A percentile compares a stretch with the other conserved stretches of the same genome.
These are phyloP conservation scores for Acipenser oxyrinchus DNA, from an alignment of 2,797 vertebrate species.

Conservation along the genomic window DNA sequence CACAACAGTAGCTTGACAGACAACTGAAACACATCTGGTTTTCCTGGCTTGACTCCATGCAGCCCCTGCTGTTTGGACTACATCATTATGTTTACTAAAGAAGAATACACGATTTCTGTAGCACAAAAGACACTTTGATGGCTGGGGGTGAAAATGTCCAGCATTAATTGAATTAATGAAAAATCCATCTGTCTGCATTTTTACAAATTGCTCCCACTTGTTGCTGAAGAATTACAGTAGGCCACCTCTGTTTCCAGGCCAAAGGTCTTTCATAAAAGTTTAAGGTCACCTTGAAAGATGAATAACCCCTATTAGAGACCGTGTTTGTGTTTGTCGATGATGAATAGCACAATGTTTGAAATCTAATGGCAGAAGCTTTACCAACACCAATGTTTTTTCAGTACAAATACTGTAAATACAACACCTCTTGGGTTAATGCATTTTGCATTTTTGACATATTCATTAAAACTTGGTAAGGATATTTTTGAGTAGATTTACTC, in stretches of 20 bases:
- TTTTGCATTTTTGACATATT: too few relatives aligned
- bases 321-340: not conserved
- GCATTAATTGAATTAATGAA: slow-evolving; percentile 12
- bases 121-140: slow-evolving; percentile 38
- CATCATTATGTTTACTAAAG: not conserved
- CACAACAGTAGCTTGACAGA: slow-evolving; percentile 28
- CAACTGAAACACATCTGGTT: slow-evolving; percentile 46
- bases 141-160: slow-evolving; percentile 6
- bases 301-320: not conserved
- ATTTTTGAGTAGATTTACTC: too few relatives aligned
- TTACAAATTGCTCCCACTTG: too few relatives aligned
- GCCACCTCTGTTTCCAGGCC: not conserved
- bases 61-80: too few relatives aligned
- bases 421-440: too few relatives aligned
- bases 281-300: slow-evolving; percentile 1
- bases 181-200: too few relatives aligned
- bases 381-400: too few relatives aligned
- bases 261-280: not conserved
- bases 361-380: too few relatives aligned
- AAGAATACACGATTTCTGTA: slow-evolving; percentile 41
- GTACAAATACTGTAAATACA: too few relatives aligned
- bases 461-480: too few relatives aligned
- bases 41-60: slow-evolving; percentile 24
- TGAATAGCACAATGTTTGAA: not conserved
- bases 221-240: not conserved